A percentile compares a stretch with the other conserved stretches of the same genome.
These are phyloP conservation scores for Uromys caudimaculatus DNA, from an alignment of 2,797 vertebrate genomes.

Conservation along the genomic window DNA sequence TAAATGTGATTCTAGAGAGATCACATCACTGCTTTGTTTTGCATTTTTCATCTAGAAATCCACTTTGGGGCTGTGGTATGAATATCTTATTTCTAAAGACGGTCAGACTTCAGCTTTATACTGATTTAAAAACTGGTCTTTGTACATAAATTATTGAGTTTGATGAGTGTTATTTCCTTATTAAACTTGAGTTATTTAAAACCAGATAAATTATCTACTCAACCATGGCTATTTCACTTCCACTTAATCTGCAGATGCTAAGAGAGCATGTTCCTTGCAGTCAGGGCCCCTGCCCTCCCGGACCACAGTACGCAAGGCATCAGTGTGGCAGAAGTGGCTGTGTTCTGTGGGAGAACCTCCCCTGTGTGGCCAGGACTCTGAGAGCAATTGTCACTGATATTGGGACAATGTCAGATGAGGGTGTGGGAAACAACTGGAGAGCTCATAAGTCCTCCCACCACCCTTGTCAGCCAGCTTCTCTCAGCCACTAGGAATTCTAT, in stretches of 20 bases:
- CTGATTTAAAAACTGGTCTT: conserved; percentile 10
- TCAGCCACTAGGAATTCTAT: neutral
- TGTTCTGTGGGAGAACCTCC: neutral
- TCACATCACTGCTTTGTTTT: conserved; percentile 22
- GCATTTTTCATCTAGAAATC: conserved; percentile 34
- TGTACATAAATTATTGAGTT: conserved; percentile 28
- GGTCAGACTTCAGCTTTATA: neutral
- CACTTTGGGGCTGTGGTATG: neutral
- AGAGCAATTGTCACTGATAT: neutral
- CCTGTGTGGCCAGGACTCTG: neutral
- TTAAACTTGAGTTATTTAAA: neutral
- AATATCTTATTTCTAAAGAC: conserved; percentile 49
- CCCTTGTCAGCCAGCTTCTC: neutral
- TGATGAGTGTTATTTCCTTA: conserved; percentile 18
- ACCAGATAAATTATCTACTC: neutral
- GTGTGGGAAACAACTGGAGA: neutral
- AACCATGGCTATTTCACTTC: neutral
- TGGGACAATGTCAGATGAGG: fast-evolving
- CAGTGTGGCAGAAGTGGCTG: neutral
- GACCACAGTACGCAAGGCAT: neutral
- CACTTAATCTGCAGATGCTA: neutral
- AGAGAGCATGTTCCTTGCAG: neutral
- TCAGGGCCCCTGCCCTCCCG: neutral
- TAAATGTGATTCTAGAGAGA: conserved; percentile 56
- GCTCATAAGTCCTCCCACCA: neutral